A percentile compares a stretch with the other conserved stretches of the same genome.
Evolutionary conservation across 2,797 vertebrate species (phyloP).

Genomic region (Rallus crepitans): DNA sequence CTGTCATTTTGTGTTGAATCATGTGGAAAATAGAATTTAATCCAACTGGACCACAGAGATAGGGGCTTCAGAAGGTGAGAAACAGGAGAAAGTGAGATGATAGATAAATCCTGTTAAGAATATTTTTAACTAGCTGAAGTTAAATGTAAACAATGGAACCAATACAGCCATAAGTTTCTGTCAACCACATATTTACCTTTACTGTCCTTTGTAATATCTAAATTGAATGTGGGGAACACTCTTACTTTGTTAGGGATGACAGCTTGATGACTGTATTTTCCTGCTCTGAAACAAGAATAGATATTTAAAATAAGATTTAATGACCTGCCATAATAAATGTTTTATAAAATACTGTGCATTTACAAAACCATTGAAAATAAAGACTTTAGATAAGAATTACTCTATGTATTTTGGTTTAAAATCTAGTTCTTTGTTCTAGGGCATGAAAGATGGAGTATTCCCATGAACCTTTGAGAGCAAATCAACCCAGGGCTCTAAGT

Average conservation of each 20-base stretch:
- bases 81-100: background rate
- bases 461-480: slow-evolving; percentile 53
- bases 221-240: background rate
- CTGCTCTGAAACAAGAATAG: background rate
- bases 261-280: background rate
- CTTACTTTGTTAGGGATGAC: background rate
- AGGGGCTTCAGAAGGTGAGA: background rate
- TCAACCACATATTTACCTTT: background rate
- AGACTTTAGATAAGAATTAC: background rate
- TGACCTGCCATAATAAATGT: background rate
- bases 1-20: background rate
- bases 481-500: slow-evolving; percentile 59
- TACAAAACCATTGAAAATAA: background rate
- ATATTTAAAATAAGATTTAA: background rate
- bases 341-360: background rate
- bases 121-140: background rate
- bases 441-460: slow-evolving; percentile 41
- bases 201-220: background rate
- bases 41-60: background rate
- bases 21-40: background rate
- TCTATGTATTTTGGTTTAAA: background rate
- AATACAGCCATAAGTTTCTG: background rate
- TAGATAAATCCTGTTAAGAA: background rate
- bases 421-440: slow-evolving; percentile 41
- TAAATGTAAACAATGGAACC: background rate